Percentiles rank a stretch among this genome's conserved stretches.
Evolutionary conservation across 2,113 vertebrate genomes (phyloP).

Genomic region (Colistium nudipinnis): DNA sequence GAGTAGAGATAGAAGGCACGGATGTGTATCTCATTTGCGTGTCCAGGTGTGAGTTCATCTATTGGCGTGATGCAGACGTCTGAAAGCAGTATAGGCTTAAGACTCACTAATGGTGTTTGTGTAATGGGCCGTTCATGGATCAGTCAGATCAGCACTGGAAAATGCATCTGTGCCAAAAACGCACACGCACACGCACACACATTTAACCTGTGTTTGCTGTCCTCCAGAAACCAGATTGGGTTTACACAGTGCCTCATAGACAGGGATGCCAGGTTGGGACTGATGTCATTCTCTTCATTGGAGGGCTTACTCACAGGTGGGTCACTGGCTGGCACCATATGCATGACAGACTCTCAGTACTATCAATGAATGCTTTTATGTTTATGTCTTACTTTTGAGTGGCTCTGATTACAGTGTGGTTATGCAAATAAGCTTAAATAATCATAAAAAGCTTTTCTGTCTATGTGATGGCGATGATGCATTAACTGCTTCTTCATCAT

Average conservation of each 20-base stretch:
- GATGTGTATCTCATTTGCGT: slow-evolving; percentile 1
- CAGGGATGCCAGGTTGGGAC: slow-evolving; percentile 6
- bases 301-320: slow-evolving; percentile 24
- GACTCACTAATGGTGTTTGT: slow-evolving; percentile 52
- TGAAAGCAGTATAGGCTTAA: slow-evolving; percentile 29
- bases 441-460: slow-evolving; percentile 13
- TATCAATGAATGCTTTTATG: slow-evolving; percentile 17
- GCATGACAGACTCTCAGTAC: slow-evolving; percentile 9
- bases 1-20: slow-evolving; percentile 10
- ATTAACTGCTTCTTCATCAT: background rate
- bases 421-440: slow-evolving; percentile 22
- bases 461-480: background rate
- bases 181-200: slow-evolving; percentile 14
- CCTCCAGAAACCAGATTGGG: slow-evolving; percentile 9
- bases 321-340: slow-evolving; percentile 4
- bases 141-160: slow-evolving; percentile 51
- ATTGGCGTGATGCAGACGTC: too few species aligned
- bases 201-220: slow-evolving; percentile 33
- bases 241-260: slow-evolving; percentile 3
- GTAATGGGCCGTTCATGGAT: slow-evolving; percentile 51
- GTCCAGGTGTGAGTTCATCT: background rate
- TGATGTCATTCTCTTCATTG: background rate
- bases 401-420: background rate
- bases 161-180: slow-evolving; percentile 35
- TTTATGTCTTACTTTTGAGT: slow-evolving; percentile 14